Base-by-base conservation (phyloP, 2,888 invertebrate genomes). In the Aporophyla nigra region DNA sequence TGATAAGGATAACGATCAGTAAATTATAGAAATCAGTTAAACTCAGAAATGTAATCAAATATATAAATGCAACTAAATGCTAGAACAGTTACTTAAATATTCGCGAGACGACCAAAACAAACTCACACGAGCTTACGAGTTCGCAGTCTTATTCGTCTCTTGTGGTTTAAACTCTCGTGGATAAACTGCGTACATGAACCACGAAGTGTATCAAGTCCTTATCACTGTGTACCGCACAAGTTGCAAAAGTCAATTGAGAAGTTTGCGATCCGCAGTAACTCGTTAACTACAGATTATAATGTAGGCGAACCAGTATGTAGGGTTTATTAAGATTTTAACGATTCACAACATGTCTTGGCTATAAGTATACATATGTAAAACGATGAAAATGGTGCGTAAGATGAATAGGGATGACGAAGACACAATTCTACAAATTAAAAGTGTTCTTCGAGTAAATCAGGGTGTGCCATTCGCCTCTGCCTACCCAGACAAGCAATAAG, bases 171-270 rank as follows among this genome's bases (percentile, higher is more conserved):
- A 76, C 73, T 61, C 56, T 63, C 27, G 40, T 7, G 71, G 65
- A 85, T 82, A 82, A 78, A 78, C 75, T 69, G 54, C 40, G 72
- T 27, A 69, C 68, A 74, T 68, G 66, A 73, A 75, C 61, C 72
- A 73, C 62, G 61, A 76, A 81, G 73, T 75, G 73, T 87, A 74
- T 75, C 66, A 82, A 82, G 56, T 70, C 12, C 74, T 78, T 82
- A 85, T 87, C 87, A 67, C 71, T n/a, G 54, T 61, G 68, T 85
- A 62, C 74, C 68, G 69, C 59, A 83, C 71, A 79, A 78, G 66
- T 82, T 73, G 59, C 59, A 69, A 69, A 59, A 82, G 74, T 76
- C 76, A 72, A 77, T 75, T 70, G 70, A 53, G 71, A 84, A 82
- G 73, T 78, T 83, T 58, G 67, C 43, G 43, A 70, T 69, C 71